Evolutionary conservation across 2,888 invertebrate genomes (phyloP).

Genomic region (Tuta absoluta): DNA sequence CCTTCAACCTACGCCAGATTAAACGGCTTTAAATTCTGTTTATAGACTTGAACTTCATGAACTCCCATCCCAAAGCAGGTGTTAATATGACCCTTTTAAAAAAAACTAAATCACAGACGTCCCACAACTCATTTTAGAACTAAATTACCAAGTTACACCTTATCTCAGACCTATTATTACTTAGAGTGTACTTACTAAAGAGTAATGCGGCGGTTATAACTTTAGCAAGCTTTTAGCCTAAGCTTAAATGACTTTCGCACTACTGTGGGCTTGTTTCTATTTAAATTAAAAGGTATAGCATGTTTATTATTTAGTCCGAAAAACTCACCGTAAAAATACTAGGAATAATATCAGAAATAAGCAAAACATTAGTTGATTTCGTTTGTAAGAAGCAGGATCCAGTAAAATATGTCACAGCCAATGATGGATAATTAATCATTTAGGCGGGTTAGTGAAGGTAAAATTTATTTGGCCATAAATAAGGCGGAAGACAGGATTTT

Average conservation of each 20-base stretch:
- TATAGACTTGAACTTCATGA: no score
- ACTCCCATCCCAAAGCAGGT: neutral
- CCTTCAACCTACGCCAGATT: no score
- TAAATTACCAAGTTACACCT: slow-evolving; percentile 1
- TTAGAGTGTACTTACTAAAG: neutral
- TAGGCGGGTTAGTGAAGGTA: no score
- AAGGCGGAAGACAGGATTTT: no score
- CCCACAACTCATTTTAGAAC: slow-evolving; percentile 3
- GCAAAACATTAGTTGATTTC: neutral
- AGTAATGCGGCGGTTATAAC: neutral
- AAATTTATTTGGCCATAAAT: no score
- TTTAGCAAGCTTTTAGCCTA: neutral
- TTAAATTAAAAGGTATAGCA: neutral
- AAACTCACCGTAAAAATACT: no score
- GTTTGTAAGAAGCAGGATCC: neutral
- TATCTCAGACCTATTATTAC: slow-evolving; percentile 12
- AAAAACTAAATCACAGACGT: slow-evolving; percentile 3
- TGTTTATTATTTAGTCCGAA: no score
- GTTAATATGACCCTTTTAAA: neutral
- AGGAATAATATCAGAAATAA: no score
- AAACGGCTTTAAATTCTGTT: no score
- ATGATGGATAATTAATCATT: no score
- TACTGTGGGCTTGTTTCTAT: slow-evolving; percentile 10
- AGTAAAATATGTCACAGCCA: slow-evolving; percentile 46
- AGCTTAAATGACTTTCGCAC: slow-evolving; percentile 19